phyloP scores from a whole-genome alignment of 2,888 invertebrate genomes.

The Yponomeuta cagnagella region DNA sequence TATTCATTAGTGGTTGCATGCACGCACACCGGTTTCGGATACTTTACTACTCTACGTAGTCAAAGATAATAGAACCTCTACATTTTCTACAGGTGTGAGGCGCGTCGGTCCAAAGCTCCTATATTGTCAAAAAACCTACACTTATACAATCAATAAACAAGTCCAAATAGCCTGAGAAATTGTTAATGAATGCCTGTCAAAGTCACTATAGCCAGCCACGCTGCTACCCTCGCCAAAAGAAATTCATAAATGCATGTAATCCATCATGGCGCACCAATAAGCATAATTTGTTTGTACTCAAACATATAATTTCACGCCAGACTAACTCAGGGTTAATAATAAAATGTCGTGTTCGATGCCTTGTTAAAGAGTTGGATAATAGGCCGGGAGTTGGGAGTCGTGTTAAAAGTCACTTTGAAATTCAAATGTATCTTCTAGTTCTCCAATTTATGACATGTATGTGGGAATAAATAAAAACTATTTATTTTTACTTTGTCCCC shows the following conservation, averaged over 20 bases:
- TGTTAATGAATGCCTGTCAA: slow-evolving; percentile 40
- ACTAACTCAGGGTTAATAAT: slow-evolving; percentile 17
- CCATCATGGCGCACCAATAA: slow-evolving; percentile 39
- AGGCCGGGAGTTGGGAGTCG: neutral
- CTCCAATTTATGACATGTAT: too few species aligned
- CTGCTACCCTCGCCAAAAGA: slow-evolving; percentile 6
- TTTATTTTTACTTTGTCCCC: too few species aligned
- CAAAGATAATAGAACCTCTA: too few species aligned
- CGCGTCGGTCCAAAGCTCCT: too few species aligned
- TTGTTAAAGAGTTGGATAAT: slow-evolving; percentile 4
- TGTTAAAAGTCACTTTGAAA: neutral
- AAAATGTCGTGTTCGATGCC: slow-evolving; percentile 28
- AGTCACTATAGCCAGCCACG: slow-evolving; percentile 25
- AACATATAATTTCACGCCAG: slow-evolving; percentile 47
- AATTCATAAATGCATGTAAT: slow-evolving; percentile 32
- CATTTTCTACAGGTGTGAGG: too few species aligned
- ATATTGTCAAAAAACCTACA: too few species aligned
- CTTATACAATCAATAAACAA: slow-evolving; percentile 15
- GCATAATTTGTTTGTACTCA: slow-evolving; percentile 44
- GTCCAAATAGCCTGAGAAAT: slow-evolving; percentile 28
- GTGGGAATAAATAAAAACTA: too few species aligned
- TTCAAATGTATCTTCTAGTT: too few species aligned
- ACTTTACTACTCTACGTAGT: too few species aligned
- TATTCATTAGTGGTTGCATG: too few species aligned
- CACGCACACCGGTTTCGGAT: too few species aligned